These are phyloP conservation scores for Hydraecia micacea DNA, from an alignment of 2,888 invertebrate species.

Conservation along the genomic window DNA sequence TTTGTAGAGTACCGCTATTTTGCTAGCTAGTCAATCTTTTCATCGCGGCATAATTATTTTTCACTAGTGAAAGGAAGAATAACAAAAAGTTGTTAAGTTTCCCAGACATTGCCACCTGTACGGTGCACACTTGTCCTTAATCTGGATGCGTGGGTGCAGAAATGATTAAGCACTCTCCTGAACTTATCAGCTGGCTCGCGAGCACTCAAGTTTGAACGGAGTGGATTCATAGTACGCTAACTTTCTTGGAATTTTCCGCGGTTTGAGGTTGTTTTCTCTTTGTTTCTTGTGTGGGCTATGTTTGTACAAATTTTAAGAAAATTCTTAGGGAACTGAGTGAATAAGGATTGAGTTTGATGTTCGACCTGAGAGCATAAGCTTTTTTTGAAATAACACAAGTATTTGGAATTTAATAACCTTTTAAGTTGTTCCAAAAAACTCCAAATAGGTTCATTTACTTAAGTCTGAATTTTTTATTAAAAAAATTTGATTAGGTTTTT, in stretches of 20 bases:
- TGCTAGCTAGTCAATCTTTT: not conserved
- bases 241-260: not conserved
- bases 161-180: constrained; percentile 22
- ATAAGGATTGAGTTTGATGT: not conserved
- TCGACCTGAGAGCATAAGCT: not conserved
- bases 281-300: not conserved
- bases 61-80: not conserved
- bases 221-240: constrained; percentile 16
- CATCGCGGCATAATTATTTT: not conserved
- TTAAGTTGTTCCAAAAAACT: not conserved
- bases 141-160: not conserved
- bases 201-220: constrained; percentile 23
- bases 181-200: constrained; percentile 12
- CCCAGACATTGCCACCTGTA: not conserved
- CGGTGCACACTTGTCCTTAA: not conserved
- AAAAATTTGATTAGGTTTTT: not conserved
- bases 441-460: not conserved
- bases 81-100: not conserved
- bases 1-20: not conserved
- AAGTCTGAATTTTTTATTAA: not conserved
- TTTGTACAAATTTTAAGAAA: constrained; percentile 10
- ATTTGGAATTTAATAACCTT: not conserved
- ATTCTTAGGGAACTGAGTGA: not conserved
- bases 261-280: not conserved
- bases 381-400: not conserved